These are phyloP conservation scores for Melangyna quadrimaculata DNA, from an alignment of 2,888 invertebrate species.

Conservation along the genomic window DNA sequence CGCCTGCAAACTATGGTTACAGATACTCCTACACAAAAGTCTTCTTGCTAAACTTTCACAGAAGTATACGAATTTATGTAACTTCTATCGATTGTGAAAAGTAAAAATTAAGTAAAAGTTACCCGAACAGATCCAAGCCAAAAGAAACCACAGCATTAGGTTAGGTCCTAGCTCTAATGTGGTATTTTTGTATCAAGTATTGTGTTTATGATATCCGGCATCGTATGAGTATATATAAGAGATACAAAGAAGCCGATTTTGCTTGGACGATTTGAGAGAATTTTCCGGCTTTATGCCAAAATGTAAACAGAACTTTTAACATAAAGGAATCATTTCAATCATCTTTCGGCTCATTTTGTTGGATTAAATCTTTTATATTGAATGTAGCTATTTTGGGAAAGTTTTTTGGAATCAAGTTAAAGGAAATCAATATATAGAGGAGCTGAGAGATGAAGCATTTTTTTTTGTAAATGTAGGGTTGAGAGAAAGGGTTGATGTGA, in stretches of 20 bases:
- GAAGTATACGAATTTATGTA: neutral
- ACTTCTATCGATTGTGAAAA: slow-evolving; percentile 54
- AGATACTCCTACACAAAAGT: neutral
- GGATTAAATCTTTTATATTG: slow-evolving; percentile 30
- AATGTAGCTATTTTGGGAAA: neutral
- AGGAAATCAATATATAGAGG: neutral
- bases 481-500: neutral
- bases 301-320: slow-evolving; percentile 38
- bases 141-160: neutral
- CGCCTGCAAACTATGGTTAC: neutral
- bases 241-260: neutral
- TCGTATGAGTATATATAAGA: neutral
- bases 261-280: slow-evolving; percentile 30
- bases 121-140: neutral
- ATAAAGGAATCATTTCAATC: slow-evolving; percentile 15
- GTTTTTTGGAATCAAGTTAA: neutral
- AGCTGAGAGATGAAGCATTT: neutral
- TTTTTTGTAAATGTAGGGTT: neutral
- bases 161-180: neutral
- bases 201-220: slow-evolving; percentile 55
- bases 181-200: slow-evolving; percentile 60
- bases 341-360: neutral
- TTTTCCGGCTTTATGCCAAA: slow-evolving; percentile 25
- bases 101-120: slow-evolving; percentile 21
- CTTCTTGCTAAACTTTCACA: slow-evolving; percentile 23